Conservation (phyloP, 1,140 invertebrate genomes). For the Octopus sinensis region DNA sequence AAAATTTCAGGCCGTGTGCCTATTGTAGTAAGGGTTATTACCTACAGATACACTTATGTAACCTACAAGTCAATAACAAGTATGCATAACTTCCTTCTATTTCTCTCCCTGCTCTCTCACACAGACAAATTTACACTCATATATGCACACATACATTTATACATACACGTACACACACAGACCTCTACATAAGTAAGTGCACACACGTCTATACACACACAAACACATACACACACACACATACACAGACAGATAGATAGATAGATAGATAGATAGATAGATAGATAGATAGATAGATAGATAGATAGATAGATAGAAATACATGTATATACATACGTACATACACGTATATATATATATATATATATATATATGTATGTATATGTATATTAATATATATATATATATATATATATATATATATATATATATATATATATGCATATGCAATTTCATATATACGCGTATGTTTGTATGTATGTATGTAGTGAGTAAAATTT, state of each 20-base stretch:
- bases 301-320: no score
- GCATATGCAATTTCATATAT: neutral
- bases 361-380: neutral
- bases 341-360: neutral
- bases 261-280: neutral
- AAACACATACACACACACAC: neutral
- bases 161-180: neutral
- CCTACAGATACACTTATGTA: no score
- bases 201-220: neutral
- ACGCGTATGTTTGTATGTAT: neutral
- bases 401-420: constrained; percentile 1
- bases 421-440: constrained; percentile 5
- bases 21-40: no score
- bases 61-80: no score
- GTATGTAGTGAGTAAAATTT: neutral
- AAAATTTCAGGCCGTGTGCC: no score
- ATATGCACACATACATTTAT: neutral
- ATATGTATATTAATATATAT: neutral
- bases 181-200: neutral
- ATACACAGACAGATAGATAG: neutral
- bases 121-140: neutral
- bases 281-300: neutral
- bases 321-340: neutral
- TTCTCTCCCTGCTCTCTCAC: no score
- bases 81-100: no score